Conservation (phyloP, 2,113 vertebrate genomes). For the Forbesichthys papilliferus region DNA sequence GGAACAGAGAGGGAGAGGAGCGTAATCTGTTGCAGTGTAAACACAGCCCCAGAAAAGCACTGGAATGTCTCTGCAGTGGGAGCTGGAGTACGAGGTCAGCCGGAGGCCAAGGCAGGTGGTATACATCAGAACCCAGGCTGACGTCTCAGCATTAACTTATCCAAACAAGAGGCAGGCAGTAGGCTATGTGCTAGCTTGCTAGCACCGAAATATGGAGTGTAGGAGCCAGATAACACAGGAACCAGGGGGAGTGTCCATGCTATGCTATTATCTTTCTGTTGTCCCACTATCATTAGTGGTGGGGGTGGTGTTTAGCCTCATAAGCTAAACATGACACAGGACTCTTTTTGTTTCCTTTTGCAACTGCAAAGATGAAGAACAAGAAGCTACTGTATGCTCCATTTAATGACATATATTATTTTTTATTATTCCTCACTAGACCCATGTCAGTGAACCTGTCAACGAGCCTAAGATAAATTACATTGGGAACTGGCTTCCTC, state of each 20-base stretch:
- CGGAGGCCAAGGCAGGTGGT: constrained; percentile 81
- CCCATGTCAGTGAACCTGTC: background rate
- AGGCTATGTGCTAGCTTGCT: constrained; percentile 60
- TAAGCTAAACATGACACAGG: too few species aligned
- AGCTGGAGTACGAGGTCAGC: constrained; percentile 74
- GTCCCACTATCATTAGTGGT: too few species aligned
- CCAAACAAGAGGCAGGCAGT: constrained; percentile 71
- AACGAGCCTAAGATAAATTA: background rate
- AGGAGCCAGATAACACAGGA: constrained; percentile 24
- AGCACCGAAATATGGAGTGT: constrained; percentile 7
- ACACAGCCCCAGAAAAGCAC: constrained; percentile 75
- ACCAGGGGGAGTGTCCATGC: constrained; percentile 36
- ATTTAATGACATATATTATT: background rate
- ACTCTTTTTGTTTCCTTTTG: too few species aligned
- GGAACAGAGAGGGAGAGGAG: constrained; percentile 32
- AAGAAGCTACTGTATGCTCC: background rate
- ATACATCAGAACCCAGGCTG: constrained; percentile 76
- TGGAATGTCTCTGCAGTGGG: constrained; percentile 79
- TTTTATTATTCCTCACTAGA: background rate
- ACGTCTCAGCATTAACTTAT: constrained; percentile 77
- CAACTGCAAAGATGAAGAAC: background rate
- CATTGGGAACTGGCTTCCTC: background rate
- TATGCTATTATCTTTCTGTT: background rate
- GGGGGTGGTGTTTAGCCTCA: background rate
- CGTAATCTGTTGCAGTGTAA: constrained; percentile 70